Evolutionary conservation across 2,113 vertebrate species (phyloP), one percentile per base, ranked within the genome.

Genomic region (Cyprinodon tularosa): DNA sequence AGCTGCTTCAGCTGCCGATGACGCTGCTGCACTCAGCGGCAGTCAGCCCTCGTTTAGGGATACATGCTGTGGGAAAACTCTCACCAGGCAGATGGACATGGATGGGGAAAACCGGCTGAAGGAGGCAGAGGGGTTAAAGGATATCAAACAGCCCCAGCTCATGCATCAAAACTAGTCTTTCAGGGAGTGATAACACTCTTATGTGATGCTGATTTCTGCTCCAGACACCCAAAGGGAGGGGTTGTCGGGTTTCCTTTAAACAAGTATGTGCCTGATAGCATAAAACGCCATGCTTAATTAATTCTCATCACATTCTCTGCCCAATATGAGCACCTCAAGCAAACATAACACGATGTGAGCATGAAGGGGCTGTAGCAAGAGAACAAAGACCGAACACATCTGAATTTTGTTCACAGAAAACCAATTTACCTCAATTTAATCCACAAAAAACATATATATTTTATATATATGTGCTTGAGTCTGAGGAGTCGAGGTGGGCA

Each of bases 51-150:
- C 4, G 78, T 82, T 80, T 64, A 81, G 64, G 17, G 76, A 85
- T 63, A 81, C 48, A 75, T 14, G 44, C 68, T 68, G 29, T 71
- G 77, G 79, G 60, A 76, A 70, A 86, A 68, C 70, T 81, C 66
- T 38, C 37, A 5, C 15, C 66, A 50, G 60, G 66, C 40, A 36
- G 62, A 74, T 12, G 22, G 70, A 72, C 40, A 13, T 66, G 50
- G 75, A 13, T 66, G 50, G 75, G 67, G 62, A 59, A 61, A 80
- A 71, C 11, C 53, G 81, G 72, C 71, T 74, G 64, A 71, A 84
- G 87, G 83, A 81, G 84, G 84, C 67, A 68, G 61, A 62, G 72
- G 78, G 81, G 83, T 84, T 91, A 82, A 85, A 91, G 76, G 86
- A 89, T 86, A 89, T 87, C 87, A 84, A 84, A 76, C 42, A 67